Evolutionary conservation across 2,888 invertebrate genomes (phyloP).

Genomic region (Gisinianus flammeolus): DNA sequence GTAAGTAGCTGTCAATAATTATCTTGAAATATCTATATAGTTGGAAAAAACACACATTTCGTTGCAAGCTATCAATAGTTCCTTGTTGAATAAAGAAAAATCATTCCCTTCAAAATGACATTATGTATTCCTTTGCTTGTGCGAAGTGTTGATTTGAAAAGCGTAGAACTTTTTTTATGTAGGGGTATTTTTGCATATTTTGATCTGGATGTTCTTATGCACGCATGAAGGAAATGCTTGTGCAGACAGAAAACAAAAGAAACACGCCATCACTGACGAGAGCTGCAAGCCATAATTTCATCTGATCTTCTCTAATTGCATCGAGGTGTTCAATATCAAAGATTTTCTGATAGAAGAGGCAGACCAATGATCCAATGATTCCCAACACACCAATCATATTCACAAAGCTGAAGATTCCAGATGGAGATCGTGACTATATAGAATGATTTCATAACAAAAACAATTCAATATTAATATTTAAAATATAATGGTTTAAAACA

Average conservation of each 20-base stretch:
- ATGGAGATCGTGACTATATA: slow-evolving; percentile 50
- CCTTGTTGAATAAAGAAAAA: too few relatives aligned
- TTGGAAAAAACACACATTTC: too few relatives aligned
- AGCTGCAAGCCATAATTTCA: slow-evolving; percentile 41
- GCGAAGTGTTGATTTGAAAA: too few relatives aligned
- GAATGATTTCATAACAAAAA: slow-evolving; percentile 1
- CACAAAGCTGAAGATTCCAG: slow-evolving; percentile 49
- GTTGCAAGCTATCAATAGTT: too few relatives aligned
- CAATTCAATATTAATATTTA: slow-evolving; percentile 1
- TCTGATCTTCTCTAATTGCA: slow-evolving; percentile 33
- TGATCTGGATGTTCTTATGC: too few relatives aligned
- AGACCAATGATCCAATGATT: slow-evolving; percentile 44
- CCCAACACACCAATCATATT: slow-evolving; percentile 51
- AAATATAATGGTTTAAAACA: too few relatives aligned
- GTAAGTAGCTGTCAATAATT: too few relatives aligned
- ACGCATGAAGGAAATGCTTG: slow-evolving; percentile 17
- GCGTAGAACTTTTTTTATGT: too few relatives aligned
- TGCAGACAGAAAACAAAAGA: slow-evolving; percentile 38
- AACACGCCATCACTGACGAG: slow-evolving; percentile 48
- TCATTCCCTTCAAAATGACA: too few relatives aligned
- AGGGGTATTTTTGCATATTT: too few relatives aligned
- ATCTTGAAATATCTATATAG: too few relatives aligned
- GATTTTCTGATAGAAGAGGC: slow-evolving; percentile 41
- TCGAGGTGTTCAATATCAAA: slow-evolving; percentile 29
- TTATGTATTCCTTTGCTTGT: too few relatives aligned